A percentile compares a stretch with the other conserved stretches of the same genome.
Evolutionary conservation across 92 coral and sea anemone species (phyloP).

Genomic region (Pocillopora grandis): DNA sequence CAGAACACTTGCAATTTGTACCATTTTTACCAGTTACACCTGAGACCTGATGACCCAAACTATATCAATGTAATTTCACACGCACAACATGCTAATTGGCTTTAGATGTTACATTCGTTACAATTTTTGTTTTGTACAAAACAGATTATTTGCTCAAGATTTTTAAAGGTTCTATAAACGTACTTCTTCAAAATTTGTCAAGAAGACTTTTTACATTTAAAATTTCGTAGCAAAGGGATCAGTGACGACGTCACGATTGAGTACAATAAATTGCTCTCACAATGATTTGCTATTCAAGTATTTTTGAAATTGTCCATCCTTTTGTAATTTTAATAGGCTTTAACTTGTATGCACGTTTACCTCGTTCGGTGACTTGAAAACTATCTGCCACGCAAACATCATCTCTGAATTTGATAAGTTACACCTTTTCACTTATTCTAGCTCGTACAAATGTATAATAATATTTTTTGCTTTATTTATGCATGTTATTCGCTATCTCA

Average conservation of each 20-base stretch:
- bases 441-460: constrained; percentile 32
- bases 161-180: not conserved
- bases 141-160: not conserved
- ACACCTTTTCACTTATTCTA: constrained; percentile 29
- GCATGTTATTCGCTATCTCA: constrained; percentile 9
- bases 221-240: not conserved
- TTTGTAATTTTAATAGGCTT: constrained; percentile 10
- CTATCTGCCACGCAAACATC: constrained; percentile 40
- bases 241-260: not conserved
- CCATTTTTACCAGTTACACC: not conserved
- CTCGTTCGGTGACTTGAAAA: not conserved
- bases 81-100: not conserved
- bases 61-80: not conserved
- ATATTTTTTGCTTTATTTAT: constrained; percentile 46
- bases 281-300: constrained; percentile 27
- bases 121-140: constrained; percentile 37
- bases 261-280: not conserved
- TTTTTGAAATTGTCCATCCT: constrained; percentile 24
- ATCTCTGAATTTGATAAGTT: constrained; percentile 8
- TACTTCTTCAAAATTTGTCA: constrained; percentile 15
- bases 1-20: constrained; percentile 16
- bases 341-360: not conserved
- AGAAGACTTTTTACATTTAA: constrained; percentile 15
- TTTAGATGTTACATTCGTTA: not conserved
- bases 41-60: too few species aligned